These are phyloP conservation scores for Astyanax mexicanus DNA, from an alignment of 2,797 vertebrate species.

Conservation along the genomic window DNA sequence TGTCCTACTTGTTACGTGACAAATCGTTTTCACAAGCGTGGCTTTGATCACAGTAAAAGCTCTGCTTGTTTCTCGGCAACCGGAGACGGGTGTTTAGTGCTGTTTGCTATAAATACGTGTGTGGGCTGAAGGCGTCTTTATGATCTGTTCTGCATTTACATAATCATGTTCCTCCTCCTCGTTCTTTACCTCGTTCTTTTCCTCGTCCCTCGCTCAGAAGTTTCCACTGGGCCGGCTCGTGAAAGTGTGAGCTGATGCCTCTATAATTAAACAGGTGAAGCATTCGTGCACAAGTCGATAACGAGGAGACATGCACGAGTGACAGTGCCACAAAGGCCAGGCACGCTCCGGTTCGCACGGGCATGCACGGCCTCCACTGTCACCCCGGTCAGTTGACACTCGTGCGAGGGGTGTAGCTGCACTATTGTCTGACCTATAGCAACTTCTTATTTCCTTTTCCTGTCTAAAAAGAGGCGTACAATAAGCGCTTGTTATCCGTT, in stretches of 20 bases:
- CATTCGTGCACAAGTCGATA: background rate
- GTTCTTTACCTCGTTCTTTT: background rate
- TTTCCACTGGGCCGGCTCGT: constrained; percentile 7
- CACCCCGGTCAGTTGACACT: constrained; percentile 40
- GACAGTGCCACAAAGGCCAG: background rate
- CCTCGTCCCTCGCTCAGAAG: constrained; percentile 4
- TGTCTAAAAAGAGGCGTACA: constrained; percentile 36
- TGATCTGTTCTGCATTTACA: constrained; percentile 38
- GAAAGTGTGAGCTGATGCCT: background rate
- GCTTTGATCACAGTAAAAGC: constrained; percentile 12
- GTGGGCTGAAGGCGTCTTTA: constrained; percentile 41
- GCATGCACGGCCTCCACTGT: constrained; percentile 24
- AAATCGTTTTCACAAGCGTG: background rate
- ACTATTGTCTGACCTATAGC: constrained; percentile 44
- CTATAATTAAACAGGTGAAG: background rate
- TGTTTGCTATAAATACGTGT: constrained; percentile 50
- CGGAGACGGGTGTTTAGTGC: constrained; percentile 16
- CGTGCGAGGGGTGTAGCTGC: constrained; percentile 27
- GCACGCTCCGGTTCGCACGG: background rate
- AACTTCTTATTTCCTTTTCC: constrained; percentile 47
- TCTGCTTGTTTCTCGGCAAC: constrained; percentile 57
- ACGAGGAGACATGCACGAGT: constrained; percentile 8
- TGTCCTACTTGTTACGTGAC: background rate
- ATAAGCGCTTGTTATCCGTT: constrained; percentile 50
- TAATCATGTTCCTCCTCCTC: constrained; percentile 28